A percentile compares a stretch with the other conserved stretches of the same genome.
Evolutionary conservation across 2,888 invertebrate genomes (phyloP).

Genomic region (Helicoverpa assulta): DNA sequence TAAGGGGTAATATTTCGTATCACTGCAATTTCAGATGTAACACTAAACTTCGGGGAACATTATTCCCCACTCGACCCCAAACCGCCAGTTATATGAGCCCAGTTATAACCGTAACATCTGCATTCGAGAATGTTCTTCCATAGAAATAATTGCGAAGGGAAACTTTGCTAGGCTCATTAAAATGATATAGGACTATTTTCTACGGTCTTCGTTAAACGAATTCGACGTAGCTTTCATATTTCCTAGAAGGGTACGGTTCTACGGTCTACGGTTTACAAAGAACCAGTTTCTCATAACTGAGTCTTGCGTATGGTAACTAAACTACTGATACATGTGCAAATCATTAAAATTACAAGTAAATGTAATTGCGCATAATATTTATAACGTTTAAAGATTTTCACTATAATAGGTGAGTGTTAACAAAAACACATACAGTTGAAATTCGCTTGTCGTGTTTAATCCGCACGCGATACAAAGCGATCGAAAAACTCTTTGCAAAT

Average conservation of each 20-base stretch:
- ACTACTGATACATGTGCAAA: neutral
- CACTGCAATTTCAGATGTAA: conserved; percentile 46
- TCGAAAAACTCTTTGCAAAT: too few relatives aligned
- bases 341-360: too few relatives aligned
- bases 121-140: conserved; percentile 20
- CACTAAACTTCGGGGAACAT: conserved; percentile 32
- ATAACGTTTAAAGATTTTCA: too few relatives aligned
- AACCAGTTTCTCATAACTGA: neutral
- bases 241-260: neutral
- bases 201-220: neutral
- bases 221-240: neutral
- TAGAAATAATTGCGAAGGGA: conserved; percentile 42
- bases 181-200: conserved; percentile 16
- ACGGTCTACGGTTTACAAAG: neutral
- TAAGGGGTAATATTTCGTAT: conserved; percentile 17
- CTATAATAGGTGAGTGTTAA: too few relatives aligned
- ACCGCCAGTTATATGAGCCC: conserved; percentile 25
- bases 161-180: conserved; percentile 45
- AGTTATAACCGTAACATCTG: conserved; percentile 28
- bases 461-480: neutral
- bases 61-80: conserved; percentile 28
- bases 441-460: neutral
- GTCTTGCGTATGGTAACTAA: neutral
- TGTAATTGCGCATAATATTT: too few relatives aligned
- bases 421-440: too few relatives aligned